phyloP scores from a whole-genome alignment of 2,797 vertebrate genomes.

The Epinephelus malabaricus region DNA sequence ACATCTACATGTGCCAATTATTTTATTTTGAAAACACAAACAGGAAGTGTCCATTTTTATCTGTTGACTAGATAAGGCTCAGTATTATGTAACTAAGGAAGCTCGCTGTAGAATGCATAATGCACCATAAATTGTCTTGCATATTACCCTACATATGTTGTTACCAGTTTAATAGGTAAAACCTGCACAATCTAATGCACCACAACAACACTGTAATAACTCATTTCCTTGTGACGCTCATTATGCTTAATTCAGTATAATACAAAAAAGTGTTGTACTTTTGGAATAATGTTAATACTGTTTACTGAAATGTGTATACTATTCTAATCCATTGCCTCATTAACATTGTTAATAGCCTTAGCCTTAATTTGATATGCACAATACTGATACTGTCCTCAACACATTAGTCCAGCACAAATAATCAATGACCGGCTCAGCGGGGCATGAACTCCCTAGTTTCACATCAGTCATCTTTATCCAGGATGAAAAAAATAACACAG shows the following conservation, averaged over 20 bases:
- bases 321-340: background rate
- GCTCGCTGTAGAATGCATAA: background rate
- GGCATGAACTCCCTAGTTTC: no score
- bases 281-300: background rate
- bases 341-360: background rate
- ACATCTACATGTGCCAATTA: no score
- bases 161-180: no score
- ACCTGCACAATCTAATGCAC: background rate
- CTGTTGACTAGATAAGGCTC: background rate
- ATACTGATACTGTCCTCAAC: background rate
- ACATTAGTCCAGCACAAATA: background rate
- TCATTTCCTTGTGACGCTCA: background rate
- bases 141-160: background rate
- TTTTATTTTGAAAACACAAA: slow-evolving; percentile 36
- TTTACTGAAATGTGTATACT: background rate
- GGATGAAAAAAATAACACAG: background rate
- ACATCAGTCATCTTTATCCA: background rate
- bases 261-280: background rate
- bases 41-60: background rate
- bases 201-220: background rate
- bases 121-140: fast-evolving
- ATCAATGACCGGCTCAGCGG: background rate
- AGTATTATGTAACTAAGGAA: slow-evolving; percentile 10
- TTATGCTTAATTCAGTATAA: background rate
- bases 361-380: background rate